Conservation (phyloP, 2,797 vertebrate species). For the Thamnophis elegans region DNA sequence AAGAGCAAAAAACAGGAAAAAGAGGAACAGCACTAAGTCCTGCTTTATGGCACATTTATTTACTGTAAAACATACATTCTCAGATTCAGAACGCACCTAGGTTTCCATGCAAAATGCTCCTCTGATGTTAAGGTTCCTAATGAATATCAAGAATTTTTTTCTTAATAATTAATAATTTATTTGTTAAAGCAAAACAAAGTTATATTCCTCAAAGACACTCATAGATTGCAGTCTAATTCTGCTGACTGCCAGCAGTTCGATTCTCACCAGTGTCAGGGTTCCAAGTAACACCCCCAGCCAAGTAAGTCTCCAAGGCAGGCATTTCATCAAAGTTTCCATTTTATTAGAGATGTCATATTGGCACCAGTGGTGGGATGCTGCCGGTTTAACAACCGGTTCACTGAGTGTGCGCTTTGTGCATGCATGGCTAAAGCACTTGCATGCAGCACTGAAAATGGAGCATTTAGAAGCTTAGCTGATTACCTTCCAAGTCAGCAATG, state of each 20-base stretch:
- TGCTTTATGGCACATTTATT: neutral
- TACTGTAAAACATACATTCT: neutral
- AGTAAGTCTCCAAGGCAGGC: too few relatives aligned
- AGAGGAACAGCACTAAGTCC: neutral
- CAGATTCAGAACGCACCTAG: neutral
- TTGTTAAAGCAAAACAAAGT: neutral
- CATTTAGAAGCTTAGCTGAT: too few relatives aligned
- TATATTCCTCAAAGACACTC: neutral
- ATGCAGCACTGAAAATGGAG: too few relatives aligned
- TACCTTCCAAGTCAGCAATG: too few relatives aligned
- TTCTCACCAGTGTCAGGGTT: too few relatives aligned
- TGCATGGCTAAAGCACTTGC: too few relatives aligned
- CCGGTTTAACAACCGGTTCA: too few relatives aligned
- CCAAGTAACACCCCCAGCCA: too few relatives aligned
- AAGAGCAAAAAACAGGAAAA: neutral
- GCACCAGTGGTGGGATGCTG: too few relatives aligned
- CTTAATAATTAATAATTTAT: neutral
- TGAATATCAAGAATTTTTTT: neutral
- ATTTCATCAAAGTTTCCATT: too few relatives aligned
- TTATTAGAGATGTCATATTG: too few relatives aligned
- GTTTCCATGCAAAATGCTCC: neutral
- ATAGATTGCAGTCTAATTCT: neutral
- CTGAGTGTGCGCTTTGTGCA: too few relatives aligned
- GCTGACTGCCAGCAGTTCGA: neutral
- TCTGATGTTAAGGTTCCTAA: neutral